Evolutionary conservation across 2,113 vertebrate genomes (phyloP), one percentile per base, ranked within the genome.

Genomic region (Lanius ludovicianus): DNA sequence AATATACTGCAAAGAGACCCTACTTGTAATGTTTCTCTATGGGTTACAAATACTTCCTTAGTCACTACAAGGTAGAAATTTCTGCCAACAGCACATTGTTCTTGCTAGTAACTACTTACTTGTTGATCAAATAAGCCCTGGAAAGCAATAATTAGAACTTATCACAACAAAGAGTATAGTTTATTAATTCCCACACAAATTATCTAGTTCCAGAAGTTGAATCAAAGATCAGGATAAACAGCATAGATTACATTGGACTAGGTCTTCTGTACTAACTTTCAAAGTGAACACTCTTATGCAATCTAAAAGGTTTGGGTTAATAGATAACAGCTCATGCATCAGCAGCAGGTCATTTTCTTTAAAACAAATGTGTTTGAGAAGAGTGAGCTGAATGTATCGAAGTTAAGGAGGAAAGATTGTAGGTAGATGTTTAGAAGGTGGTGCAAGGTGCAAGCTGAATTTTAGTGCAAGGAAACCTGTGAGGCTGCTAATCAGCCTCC

Each of bases 241-340:
- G n/a, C 87, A 93, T 42, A 68, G n/a, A 57, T 84, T 80, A 81
- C 87, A 83, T 50, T 75, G 46, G 77, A 80, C 52, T 57, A 55
- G 18, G 53, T 92, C 75, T 79, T 87, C 70, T 89, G 60, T 46
- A 44, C 68, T 71, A 56, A 42, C 84, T 92, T 96, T 86, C 78
- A 83, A 78, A 97, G 71, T 0, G 2, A 70, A 33, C 71, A 46
- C n/a, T 79, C 69, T 91, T 95, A 87, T 10, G 68, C 90, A 96
- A 94, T 63, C n/a, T 59, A 46, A 84, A 82, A 41, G 62, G 42
- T 87, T 95, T 96, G 87, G 80, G 75, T 96, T 97, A 92, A 95
- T 94, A 81, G 94, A 55, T 97, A 96, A 96, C 91, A 89, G 88
- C 75, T 80, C 64, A 22, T 84, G 64, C 86, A 96, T 73, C 93